Conservation (phyloP, 2,888 invertebrate species). For the Calliscelio sp. region DNA sequence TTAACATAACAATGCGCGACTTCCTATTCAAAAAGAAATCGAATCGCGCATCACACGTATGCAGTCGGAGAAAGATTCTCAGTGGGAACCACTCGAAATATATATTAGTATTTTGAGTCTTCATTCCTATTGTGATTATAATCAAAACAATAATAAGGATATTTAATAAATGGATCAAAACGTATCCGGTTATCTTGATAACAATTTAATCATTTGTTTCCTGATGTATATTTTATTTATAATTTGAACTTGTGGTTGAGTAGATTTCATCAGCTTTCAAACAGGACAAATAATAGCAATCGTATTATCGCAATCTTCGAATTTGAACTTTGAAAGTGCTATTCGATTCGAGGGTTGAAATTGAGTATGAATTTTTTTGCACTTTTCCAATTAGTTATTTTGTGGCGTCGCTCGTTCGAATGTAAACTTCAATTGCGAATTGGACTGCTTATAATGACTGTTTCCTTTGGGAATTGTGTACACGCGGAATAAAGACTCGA, state of each 20-base stretch:
- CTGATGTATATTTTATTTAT: no score
- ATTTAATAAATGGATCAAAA: no score
- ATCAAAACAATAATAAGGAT: no score
- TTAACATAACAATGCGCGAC: constrained; percentile 62
- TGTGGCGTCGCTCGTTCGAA: constrained; percentile 75
- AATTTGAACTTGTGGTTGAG: no score
- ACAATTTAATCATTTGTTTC: no score
- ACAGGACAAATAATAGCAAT: no score
- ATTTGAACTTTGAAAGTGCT: no score
- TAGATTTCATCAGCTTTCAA: no score
- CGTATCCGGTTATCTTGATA: no score
- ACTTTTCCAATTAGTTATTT: constrained; percentile 62
- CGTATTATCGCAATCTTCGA: no score
- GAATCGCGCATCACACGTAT: constrained; percentile 39
- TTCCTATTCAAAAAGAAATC: constrained; percentile 62
- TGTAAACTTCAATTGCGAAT: constrained; percentile 75
- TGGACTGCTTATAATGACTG: constrained; percentile 60
- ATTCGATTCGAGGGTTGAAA: no score
- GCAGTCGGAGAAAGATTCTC: constrained; percentile 46
- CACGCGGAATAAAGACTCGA: constrained; percentile 64
- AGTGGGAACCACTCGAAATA: constrained; percentile 38
- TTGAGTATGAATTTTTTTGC: constrained; percentile 13
- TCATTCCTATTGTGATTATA: constrained; percentile 61
- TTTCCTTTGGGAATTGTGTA: constrained; percentile 63
- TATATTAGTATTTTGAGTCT: constrained; percentile 59